Evolutionary conservation across 2,888 invertebrate genomes (phyloP).

Genomic region (Apocheima hispidaria): DNA sequence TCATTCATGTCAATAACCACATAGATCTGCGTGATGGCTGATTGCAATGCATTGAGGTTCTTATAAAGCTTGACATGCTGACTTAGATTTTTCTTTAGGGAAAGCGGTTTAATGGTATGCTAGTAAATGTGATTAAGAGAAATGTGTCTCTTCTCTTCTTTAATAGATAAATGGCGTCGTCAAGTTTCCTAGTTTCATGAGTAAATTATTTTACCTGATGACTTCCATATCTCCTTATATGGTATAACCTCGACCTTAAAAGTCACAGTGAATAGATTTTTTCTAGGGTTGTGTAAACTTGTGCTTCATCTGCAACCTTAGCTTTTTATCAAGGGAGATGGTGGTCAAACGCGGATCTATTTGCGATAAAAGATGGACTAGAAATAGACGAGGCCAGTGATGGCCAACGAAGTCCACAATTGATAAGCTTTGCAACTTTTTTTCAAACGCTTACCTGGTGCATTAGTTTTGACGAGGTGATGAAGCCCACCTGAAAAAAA

Average conservation of each 20-base stretch:
- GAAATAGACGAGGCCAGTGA: too few species aligned
- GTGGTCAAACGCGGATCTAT: too few species aligned
- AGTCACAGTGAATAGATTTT: neutral
- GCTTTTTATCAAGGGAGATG: neutral
- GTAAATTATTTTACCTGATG: neutral
- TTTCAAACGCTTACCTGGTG: neutral
- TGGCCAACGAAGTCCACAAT: too few species aligned
- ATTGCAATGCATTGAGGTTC: conserved; percentile 16
- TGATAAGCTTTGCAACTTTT: too few species aligned
- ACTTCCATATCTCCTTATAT: too few species aligned
- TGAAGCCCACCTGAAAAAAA: neutral
- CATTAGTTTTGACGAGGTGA: neutral
- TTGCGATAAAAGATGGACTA: too few species aligned
- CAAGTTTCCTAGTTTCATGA: neutral
- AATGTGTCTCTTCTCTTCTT: too few species aligned
- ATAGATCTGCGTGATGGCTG: conserved; percentile 15
- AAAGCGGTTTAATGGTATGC: conserved; percentile 9
- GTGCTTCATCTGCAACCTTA: too few species aligned
- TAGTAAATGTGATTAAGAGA: conserved; percentile 8
- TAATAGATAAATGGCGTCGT: neutral
- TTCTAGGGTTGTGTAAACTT: neutral
- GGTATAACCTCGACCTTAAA: too few species aligned
- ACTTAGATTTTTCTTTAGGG: conserved; percentile 16
- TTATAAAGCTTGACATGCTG: conserved; percentile 15
- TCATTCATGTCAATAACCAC: conserved; percentile 9